Evolutionary conservation across 2,888 invertebrate genomes (phyloP).

Genomic region (Sminthurinus aureus): DNA sequence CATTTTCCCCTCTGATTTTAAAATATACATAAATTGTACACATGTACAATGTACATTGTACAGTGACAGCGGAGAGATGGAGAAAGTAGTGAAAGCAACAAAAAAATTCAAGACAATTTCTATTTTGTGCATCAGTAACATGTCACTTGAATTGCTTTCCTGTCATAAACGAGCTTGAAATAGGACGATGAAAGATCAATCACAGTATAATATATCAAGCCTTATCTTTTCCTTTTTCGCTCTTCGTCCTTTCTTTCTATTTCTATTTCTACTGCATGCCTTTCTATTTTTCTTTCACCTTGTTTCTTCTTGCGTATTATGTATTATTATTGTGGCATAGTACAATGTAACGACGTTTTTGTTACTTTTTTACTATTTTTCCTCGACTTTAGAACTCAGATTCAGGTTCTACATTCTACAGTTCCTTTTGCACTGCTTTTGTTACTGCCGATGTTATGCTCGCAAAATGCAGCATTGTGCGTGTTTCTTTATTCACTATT

Average conservation of each 20-base stretch:
- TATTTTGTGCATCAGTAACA: neutral
- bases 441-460: no score
- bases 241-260: neutral
- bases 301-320: neutral
- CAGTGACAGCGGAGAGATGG: neutral
- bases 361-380: neutral
- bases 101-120: neutral
- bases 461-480: neutral
- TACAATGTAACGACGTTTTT: neutral
- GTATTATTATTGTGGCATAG: neutral
- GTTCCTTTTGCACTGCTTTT: no score
- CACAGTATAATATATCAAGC: neutral
- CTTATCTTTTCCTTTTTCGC: neutral
- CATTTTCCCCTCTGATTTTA: neutral
- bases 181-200: constrained; percentile 29
- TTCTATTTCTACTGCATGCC: neutral
- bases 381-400: no score
- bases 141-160: neutral
- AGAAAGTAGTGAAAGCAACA: neutral
- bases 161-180: constrained; percentile 8
- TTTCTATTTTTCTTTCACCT: neutral
- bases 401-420: no score
- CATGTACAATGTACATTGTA: neutral
- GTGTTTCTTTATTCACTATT: neutral
- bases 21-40: no score